Percentiles rank a stretch among this genome's conserved stretches.
Evolutionary conservation across 1,140 invertebrate species (phyloP).

Genomic region (Megathymus violae): DNA sequence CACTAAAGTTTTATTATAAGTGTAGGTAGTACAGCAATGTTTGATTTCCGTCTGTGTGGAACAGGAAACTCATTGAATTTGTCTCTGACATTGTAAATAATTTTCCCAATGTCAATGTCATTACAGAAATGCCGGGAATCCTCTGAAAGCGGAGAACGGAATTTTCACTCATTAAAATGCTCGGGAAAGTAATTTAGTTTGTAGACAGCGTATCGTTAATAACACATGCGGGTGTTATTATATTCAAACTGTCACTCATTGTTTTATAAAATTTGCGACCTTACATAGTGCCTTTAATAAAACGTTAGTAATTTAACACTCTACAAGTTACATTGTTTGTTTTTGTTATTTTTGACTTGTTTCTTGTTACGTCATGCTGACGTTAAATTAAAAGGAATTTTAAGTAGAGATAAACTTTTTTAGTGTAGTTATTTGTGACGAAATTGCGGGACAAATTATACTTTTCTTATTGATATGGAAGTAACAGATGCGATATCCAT

Average conservation of each 20-base stretch:
- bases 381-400: not conserved
- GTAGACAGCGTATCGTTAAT: constrained; percentile 19
- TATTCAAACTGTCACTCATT: constrained; percentile 19
- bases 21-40: no score
- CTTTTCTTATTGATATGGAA: no score
- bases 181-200: constrained; percentile 39
- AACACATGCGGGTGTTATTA: constrained; percentile 13
- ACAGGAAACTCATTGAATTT: constrained; percentile 19
- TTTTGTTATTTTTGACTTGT: not conserved
- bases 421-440: no score
- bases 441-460: no score
- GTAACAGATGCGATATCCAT: no score
- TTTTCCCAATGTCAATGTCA: constrained; percentile 45
- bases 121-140: not conserved
- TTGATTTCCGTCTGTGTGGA: no score
- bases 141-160: constrained; percentile 34
- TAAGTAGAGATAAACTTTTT: no score
- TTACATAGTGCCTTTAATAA: not conserved
- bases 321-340: not conserved
- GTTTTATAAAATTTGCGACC: constrained; percentile 13
- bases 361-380: not conserved
- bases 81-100: constrained; percentile 33
- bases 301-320: not conserved
- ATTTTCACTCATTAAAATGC: constrained; percentile 42
- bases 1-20: no score